These are phyloP conservation scores for Synanceia verrucosa DNA, from an alignment of 2,797 vertebrate species.

Conservation along the genomic window DNA sequence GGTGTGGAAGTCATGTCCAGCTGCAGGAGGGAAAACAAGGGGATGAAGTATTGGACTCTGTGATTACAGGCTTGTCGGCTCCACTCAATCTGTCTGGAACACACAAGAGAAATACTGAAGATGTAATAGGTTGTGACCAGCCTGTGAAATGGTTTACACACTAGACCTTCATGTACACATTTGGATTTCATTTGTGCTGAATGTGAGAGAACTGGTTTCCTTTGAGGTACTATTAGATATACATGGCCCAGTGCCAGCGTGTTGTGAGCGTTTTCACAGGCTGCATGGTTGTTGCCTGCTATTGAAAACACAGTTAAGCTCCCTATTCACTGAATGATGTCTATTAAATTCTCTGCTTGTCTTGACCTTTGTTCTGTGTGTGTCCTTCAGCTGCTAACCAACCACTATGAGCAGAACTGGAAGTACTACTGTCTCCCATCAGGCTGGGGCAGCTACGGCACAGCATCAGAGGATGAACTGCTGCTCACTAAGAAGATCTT, in stretches of 20 bases:
- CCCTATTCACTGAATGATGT: neutral
- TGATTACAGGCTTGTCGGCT: slow-evolving; percentile 58
- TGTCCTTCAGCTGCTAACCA: slow-evolving; percentile 90
- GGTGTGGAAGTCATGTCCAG: slow-evolving; percentile 13
- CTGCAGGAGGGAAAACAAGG: slow-evolving; percentile 38
- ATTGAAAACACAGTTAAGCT: neutral
- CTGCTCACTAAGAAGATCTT: slow-evolving; percentile 98
- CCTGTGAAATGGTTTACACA: slow-evolving; percentile 28
- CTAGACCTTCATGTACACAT: slow-evolving; percentile 13
- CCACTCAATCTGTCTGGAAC: slow-evolving; percentile 45
- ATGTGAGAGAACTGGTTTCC: slow-evolving; percentile 11
- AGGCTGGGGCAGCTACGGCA: slow-evolving; percentile 93
- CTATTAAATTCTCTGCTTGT: neutral
- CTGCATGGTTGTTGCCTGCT: neutral
- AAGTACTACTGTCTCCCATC: slow-evolving; percentile 98
- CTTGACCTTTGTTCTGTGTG: slow-evolving; percentile 18
- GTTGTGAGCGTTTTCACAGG: neutral
- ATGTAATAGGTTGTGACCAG: slow-evolving; percentile 40
- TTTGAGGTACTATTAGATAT: neutral
- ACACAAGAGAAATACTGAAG: slow-evolving; percentile 42
- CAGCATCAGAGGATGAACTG: slow-evolving; percentile 94
- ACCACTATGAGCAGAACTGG: slow-evolving; percentile 98
- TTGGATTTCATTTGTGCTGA: slow-evolving; percentile 17
- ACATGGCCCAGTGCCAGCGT: neutral
- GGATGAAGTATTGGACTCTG: slow-evolving; percentile 43